Evolutionary conservation across 92 coral and sea anemone genomes (phyloP), one percentile per base, ranked within the genome.

Genomic region (Paramuricea clavata): DNA sequence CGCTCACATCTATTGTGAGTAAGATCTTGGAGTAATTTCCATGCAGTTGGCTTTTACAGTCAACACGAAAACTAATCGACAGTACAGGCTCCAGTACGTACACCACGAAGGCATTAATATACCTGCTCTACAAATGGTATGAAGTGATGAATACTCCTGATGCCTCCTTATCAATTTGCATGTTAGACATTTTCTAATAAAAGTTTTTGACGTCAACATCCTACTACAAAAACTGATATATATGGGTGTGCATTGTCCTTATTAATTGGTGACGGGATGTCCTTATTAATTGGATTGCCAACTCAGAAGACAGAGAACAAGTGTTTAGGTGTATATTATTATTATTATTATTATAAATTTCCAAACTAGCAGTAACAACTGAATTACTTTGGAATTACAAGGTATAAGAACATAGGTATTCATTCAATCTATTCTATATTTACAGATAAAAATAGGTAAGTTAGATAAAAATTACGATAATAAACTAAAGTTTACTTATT

Each of bases 131-230:
- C 15, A 44, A 44, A 44, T 44, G 50, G 50, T 44, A 15, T 44
- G 50, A 44, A 44, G 50, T 15, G 15, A 44, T 44, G 50, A 15
- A 44, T 44, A 44, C 50, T 6, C 50, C 0, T 44, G 50, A 15
- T 6, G 50, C 50, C 15, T 44, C 9, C 15, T 15, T 44, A 44
- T 44, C 9, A 15, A 44, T 44, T 6, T 76, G 82, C 34, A 26
- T 49, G 27, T 25, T 76, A 30, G 82, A 49, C 56, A 41, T 76
- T 42, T 76, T n/a, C n/a, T n/a, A n/a, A n/a, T 61, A 27, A 76
- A 76, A 33, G 50, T 36, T 23, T 21, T 76, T 76, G 67, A 76
- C 34, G 44, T 35, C 82, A 44, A 44, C 50, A 44, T 44, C 15
- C 50, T 44, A 15, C 7, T 44, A 15, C 50, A 78, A 27, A 78